Evolutionary conservation across 2,113 vertebrate species (phyloP).

Genomic region (Anas platyrhynchos): DNA sequence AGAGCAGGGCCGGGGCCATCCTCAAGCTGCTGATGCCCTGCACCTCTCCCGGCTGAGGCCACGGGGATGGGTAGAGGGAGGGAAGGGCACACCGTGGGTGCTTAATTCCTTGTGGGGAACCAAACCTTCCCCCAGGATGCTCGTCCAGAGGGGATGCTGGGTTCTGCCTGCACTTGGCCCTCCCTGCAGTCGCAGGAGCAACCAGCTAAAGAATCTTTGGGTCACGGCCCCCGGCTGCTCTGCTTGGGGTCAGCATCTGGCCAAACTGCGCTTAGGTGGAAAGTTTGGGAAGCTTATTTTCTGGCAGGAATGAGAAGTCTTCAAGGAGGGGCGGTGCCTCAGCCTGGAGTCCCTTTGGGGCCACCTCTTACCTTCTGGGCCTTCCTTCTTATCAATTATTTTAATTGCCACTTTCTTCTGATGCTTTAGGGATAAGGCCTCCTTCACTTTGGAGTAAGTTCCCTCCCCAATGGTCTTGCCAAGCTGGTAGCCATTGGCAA

Average conservation of each 20-base stretch:
- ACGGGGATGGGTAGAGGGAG: neutral
- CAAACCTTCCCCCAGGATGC: accelerated
- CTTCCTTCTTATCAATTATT: constrained; percentile 76
- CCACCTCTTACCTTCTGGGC: constrained; percentile 72
- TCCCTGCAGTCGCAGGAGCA: accelerated
- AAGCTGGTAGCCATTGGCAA: constrained; percentile 75
- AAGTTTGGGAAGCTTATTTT: neutral
- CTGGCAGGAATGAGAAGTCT: neutral
- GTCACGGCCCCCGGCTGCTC: accelerated
- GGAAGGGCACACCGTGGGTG: accelerated
- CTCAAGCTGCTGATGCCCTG: accelerated
- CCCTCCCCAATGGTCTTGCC: constrained; percentile 79
- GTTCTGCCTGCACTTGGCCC: accelerated
- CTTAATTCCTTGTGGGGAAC: accelerated
- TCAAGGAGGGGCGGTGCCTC: accelerated
- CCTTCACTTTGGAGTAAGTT: constrained; percentile 80
- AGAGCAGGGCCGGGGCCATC: accelerated
- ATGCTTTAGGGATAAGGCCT: constrained; percentile 77
- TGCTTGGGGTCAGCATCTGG: neutral
- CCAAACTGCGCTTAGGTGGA: accelerated
- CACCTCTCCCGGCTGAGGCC: neutral
- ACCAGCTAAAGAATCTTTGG: too few species aligned
- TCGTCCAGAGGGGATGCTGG: accelerated
- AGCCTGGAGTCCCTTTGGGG: accelerated
- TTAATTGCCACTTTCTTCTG: constrained; percentile 79